phyloP scores from a whole-genome alignment of 2,797 vertebrate genomes.

The Hephaestus fuliginosus region DNA sequence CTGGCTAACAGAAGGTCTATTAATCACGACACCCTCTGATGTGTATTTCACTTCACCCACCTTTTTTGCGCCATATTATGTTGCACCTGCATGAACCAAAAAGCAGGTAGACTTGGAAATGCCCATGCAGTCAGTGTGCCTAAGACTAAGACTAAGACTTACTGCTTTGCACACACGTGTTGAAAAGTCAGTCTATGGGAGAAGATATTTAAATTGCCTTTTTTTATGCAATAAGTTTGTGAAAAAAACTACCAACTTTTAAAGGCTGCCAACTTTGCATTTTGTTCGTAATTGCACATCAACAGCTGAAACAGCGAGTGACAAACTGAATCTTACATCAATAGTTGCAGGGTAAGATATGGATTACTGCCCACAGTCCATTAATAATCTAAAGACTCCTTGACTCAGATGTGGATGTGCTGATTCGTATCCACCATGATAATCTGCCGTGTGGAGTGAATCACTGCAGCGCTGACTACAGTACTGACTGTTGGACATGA shows the following conservation, averaged over 20 bases:
- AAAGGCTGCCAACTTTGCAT: background rate
- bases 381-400: slow-evolving; percentile 63
- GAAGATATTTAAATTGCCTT: background rate
- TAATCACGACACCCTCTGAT: background rate
- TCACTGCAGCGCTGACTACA: slow-evolving; percentile 54
- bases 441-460: slow-evolving; percentile 67
- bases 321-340: slow-evolving; percentile 37
- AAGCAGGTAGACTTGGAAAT: background rate
- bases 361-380: slow-evolving; percentile 49
- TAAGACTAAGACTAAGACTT: too few species aligned
- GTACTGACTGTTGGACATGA: slow-evolving; percentile 59
- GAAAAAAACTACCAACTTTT: background rate
- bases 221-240: background rate
- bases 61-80: background rate
- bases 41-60: background rate
- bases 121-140: background rate
- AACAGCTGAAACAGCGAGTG: background rate
- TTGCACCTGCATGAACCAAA: background rate
- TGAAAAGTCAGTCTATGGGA: too few species aligned
- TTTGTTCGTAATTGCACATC: background rate
- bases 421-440: slow-evolving; percentile 49
- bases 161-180: background rate
- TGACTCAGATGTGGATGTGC: slow-evolving; percentile 61
- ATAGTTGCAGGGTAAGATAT: slow-evolving; percentile 34
- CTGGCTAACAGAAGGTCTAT: background rate